Conservation (phyloP, 2,797 vertebrate species). For the Mastacembelus armatus region DNA sequence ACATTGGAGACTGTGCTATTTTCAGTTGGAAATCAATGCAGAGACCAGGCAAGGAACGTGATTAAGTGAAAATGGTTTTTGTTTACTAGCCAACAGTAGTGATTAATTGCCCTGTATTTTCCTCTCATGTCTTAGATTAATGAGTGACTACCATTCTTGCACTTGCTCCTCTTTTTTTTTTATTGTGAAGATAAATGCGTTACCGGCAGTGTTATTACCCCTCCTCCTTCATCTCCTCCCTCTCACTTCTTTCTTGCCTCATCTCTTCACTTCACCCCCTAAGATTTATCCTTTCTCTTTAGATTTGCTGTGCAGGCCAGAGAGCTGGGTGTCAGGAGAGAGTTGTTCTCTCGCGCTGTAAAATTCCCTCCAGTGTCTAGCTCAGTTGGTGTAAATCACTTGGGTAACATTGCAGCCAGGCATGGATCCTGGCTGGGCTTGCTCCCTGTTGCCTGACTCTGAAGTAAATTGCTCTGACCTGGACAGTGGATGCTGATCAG, state of each 20-base stretch:
- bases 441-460: constrained; percentile 35
- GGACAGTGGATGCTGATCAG: constrained; percentile 23
- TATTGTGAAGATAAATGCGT: constrained; percentile 61
- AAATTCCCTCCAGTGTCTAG: constrained; percentile 65
- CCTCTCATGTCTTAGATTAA: constrained; percentile 57
- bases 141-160: constrained; percentile 39
- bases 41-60: constrained; percentile 24
- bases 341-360: constrained; percentile 60
- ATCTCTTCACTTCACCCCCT: constrained; percentile 52
- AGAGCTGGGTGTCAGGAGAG: constrained; percentile 70
- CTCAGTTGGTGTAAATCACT: constrained; percentile 69
- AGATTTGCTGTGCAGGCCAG: constrained; percentile 60
- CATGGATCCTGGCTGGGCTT: constrained; percentile 52
- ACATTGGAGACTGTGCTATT: neutral
- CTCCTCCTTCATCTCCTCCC: constrained; percentile 1
- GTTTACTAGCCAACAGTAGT: constrained; percentile 45
- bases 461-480: constrained; percentile 58
- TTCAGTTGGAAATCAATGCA: constrained; percentile 15
- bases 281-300: constrained; percentile 71
- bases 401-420: constrained; percentile 46
- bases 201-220: constrained; percentile 25
- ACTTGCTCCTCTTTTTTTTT: constrained; percentile 24
- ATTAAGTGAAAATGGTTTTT: constrained; percentile 36
- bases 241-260: constrained; percentile 44
- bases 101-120: constrained; percentile 60